A percentile compares a stretch with the other conserved stretches of the same genome.
Conservation (phyloP, 1,140 invertebrate genomes). For the Triops longicaudatus region DNA sequence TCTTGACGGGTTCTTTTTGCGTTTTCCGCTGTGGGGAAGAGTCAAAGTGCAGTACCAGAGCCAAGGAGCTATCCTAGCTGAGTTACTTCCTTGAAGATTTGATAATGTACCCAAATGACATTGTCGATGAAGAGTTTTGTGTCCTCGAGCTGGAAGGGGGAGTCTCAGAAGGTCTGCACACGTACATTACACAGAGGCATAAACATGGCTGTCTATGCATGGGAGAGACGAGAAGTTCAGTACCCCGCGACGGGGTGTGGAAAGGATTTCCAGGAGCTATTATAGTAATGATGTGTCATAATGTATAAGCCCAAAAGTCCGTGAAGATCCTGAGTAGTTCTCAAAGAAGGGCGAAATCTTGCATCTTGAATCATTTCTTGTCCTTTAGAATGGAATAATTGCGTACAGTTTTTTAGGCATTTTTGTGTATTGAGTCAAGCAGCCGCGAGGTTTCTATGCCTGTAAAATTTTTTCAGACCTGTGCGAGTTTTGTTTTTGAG, state of each 20-base stretch:
- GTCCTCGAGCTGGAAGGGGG: too few relatives aligned
- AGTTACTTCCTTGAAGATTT: neutral
- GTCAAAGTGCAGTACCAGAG: neutral
- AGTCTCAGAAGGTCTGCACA: too few relatives aligned
- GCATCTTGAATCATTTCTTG: too few relatives aligned
- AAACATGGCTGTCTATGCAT: neutral
- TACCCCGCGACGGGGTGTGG: neutral
- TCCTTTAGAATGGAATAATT: too few relatives aligned
- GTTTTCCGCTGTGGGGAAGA: neutral
- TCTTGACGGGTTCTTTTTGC: neutral
- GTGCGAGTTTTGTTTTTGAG: too few relatives aligned
- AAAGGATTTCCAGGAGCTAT: constrained; percentile 8
- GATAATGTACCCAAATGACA: neutral
- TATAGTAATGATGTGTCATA: constrained; percentile 9
- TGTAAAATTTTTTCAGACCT: too few relatives aligned
- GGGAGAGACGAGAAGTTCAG: neutral
- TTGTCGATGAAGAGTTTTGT: neutral
- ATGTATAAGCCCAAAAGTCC: neutral
- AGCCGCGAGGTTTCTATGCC: too few relatives aligned
- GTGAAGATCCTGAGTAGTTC: neutral
- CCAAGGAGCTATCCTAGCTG: neutral
- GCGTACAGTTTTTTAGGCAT: too few relatives aligned
- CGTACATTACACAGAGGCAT: too few relatives aligned
- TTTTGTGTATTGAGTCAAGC: too few relatives aligned
- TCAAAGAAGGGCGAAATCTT: too few relatives aligned